Evolutionary conservation across 2,888 invertebrate species (phyloP).

Genomic region (Lycia hirtaria): DNA sequence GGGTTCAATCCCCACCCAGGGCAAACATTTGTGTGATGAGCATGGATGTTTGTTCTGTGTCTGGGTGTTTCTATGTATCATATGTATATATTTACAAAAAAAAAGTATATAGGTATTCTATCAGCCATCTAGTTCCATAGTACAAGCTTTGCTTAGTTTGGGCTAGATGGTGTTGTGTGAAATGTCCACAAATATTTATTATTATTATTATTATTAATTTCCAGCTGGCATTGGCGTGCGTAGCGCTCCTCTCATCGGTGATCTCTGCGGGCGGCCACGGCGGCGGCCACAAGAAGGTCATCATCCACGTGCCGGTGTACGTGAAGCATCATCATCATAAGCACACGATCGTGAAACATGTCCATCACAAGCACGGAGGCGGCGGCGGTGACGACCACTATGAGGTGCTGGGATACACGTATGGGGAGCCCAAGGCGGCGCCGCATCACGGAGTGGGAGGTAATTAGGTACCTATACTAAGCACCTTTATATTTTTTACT

Average conservation of each 20-base stretch:
- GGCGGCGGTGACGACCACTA: constrained; percentile 86
- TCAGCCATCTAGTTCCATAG: too few species aligned
- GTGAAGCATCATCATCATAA: constrained; percentile 92
- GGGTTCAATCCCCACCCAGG: too few species aligned
- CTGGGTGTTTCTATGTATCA: too few species aligned
- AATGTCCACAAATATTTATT: too few species aligned
- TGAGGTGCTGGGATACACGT: constrained; percentile 88
- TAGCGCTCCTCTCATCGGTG: constrained; percentile 65
- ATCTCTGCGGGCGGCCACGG: constrained; percentile 78
- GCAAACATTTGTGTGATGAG: too few species aligned
- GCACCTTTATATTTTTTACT: background rate
- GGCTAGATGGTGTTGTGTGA: background rate
- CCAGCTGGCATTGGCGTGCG: constrained; percentile 71
- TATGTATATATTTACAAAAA: too few species aligned
- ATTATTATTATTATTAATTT: constrained; percentile 40
- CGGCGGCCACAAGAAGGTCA: constrained; percentile 88
- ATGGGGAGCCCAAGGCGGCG: constrained; percentile 86
- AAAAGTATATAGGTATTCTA: too few species aligned
- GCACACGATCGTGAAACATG: constrained; percentile 91
- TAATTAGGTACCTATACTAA: constrained; percentile 34
- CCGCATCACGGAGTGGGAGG: constrained; percentile 76
- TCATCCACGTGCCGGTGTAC: constrained; percentile 92
- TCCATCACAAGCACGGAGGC: constrained; percentile 87
- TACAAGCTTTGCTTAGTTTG: too few species aligned
- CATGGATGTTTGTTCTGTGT: too few species aligned